Evolutionary conservation across 2,113 vertebrate genomes (phyloP).

Genomic region (Anarrhichthys ocellatus): DNA sequence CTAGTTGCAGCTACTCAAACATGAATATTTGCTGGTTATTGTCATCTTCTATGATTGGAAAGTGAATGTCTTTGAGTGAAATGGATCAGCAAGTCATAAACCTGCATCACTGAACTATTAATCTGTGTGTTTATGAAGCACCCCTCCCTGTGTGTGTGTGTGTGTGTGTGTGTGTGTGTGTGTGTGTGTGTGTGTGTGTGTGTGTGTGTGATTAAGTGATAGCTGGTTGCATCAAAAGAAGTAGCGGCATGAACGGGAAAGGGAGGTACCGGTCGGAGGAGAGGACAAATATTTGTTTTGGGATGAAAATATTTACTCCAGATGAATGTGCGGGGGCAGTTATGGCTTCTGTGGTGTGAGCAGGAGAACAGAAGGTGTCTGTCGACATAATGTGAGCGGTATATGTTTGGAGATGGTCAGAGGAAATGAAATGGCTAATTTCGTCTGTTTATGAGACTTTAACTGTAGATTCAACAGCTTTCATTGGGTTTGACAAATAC

Average conservation of each 20-base stretch:
- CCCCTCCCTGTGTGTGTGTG: neutral
- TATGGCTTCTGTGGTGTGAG: conserved; percentile 31
- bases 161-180: too few relatives aligned
- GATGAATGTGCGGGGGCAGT: conserved; percentile 42
- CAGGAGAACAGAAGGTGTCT: conserved; percentile 42
- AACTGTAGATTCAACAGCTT: conserved; percentile 38
- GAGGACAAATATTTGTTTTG: conserved; percentile 60
- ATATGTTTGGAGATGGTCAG: conserved; percentile 27
- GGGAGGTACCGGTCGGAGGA: conserved; percentile 7
- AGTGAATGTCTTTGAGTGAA: neutral
- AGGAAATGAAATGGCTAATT: conserved; percentile 53
- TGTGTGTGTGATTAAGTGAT: neutral
- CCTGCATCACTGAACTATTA: neutral
- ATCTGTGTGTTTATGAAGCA: neutral
- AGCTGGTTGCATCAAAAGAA: conserved; percentile 8
- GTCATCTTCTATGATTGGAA: neutral
- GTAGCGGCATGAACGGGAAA: neutral
- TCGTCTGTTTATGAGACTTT: conserved; percentile 44
- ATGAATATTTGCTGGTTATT: neutral
- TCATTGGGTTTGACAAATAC: neutral
- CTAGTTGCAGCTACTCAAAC: neutral
- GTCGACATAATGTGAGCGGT: conserved; percentile 31
- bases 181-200: too few relatives aligned
- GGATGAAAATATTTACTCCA: conserved; percentile 62
- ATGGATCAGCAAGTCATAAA: neutral